Evolutionary conservation across 2,113 vertebrate species (phyloP).

Genomic region (Pollimyrus isidori): DNA sequence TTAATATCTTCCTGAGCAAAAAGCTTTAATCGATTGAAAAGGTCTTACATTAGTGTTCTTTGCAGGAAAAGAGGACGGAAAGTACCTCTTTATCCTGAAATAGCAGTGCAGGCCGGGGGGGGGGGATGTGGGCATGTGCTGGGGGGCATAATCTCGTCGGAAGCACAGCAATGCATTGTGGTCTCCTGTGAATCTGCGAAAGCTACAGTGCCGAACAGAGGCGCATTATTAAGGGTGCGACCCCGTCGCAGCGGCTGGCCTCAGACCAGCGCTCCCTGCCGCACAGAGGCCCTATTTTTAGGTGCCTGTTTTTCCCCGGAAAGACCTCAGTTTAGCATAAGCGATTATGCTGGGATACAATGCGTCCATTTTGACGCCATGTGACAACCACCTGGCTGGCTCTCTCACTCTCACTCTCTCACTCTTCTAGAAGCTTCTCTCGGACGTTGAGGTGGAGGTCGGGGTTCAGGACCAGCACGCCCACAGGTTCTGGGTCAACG

Average conservation of each 20-base stretch:
- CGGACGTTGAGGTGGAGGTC: slow-evolving; percentile 80
- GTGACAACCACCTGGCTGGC: slow-evolving; percentile 25
- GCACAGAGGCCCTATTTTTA: slow-evolving; percentile 59
- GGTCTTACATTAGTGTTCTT: background rate
- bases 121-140: slow-evolving; percentile 34
- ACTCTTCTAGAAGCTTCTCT: slow-evolving; percentile 71
- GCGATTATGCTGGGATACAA: slow-evolving; percentile 29
- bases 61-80: background rate
- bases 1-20: background rate
- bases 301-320: slow-evolving; percentile 35
- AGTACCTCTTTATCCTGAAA: background rate
- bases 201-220: slow-evolving; percentile 53
- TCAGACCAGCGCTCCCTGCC: slow-evolving; percentile 26
- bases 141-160: slow-evolving; percentile 42
- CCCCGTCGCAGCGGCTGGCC: slow-evolving; percentile 40
- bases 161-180: slow-evolving; percentile 60
- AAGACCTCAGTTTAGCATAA: slow-evolving; percentile 30
- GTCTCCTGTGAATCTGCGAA: slow-evolving; percentile 41
- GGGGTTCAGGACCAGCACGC: slow-evolving; percentile 73
- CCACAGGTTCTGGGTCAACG: slow-evolving; percentile 72
- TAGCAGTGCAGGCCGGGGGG: background rate
- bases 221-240: slow-evolving; percentile 50
- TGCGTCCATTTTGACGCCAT: slow-evolving; percentile 38
- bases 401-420: background rate
- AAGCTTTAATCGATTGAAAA: background rate